These are phyloP conservation scores for Rhinogobio ventralis DNA, from an alignment of 2,797 vertebrate genomes.

Conservation along the genomic window DNA sequence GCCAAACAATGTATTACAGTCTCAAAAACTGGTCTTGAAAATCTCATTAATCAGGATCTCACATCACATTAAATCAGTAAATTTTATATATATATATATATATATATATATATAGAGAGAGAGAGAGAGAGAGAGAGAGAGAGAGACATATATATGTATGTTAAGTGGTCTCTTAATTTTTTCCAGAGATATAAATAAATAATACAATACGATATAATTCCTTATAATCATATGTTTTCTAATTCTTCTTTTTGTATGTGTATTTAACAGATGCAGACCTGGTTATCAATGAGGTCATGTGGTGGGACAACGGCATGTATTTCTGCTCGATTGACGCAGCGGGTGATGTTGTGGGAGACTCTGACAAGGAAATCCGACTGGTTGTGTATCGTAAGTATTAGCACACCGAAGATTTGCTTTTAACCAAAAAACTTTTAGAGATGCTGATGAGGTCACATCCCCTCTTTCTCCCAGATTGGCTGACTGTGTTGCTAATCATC, in stretches of 20 bases:
- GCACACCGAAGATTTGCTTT: background rate
- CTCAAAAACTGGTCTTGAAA: background rate
- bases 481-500: constrained; percentile 90
- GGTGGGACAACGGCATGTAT: constrained; percentile 98
- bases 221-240: background rate
- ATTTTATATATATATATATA: background rate
- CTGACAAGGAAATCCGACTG: constrained; percentile 90
- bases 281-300: constrained; percentile 94
- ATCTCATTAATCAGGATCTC: background rate
- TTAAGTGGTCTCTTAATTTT: too few relatives aligned
- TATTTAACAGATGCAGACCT: constrained; percentile 87
- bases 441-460: constrained; percentile 1
- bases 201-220: too few relatives aligned
- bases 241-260: background rate
- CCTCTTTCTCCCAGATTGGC: constrained; percentile 85
- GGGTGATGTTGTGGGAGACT: constrained; percentile 91
- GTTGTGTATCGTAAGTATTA: constrained; percentile 88
- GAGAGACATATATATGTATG: too few relatives aligned
- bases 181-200: too few relatives aligned
- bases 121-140: too few relatives aligned
- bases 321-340: constrained; percentile 88
- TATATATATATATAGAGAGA: background rate
- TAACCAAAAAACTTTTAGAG: background rate
- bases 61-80: background rate
- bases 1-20: background rate